phyloP scores from a whole-genome alignment of 2,113 vertebrate genomes.

The Trichomycterus rosablanca region DNA sequence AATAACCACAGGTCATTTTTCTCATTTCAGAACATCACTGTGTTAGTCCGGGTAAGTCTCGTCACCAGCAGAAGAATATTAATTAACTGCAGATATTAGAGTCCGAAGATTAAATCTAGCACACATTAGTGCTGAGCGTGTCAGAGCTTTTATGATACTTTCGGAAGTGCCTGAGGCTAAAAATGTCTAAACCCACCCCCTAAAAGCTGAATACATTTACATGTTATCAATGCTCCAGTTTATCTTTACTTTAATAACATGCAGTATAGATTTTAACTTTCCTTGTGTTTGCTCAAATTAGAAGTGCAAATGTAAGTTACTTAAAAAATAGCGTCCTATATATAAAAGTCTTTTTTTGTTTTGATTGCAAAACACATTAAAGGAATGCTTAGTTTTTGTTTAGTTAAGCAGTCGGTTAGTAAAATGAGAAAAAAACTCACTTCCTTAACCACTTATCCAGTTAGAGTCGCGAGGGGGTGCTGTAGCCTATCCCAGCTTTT shows the following conservation, averaged over 20 bases:
- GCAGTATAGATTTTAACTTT: slow-evolving; percentile 55
- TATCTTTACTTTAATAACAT: slow-evolving; percentile 59
- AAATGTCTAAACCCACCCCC: slow-evolving; percentile 33
- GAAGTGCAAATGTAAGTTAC: slow-evolving; percentile 32
- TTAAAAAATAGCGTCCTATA: slow-evolving; percentile 9
- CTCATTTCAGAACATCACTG: too few species aligned
- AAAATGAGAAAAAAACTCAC: too few species aligned
- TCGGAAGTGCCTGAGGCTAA: slow-evolving; percentile 44
- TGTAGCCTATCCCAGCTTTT: too few species aligned
- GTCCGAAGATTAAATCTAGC: slow-evolving; percentile 42
- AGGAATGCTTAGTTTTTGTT: slow-evolving; percentile 1
- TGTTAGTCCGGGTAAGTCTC: slow-evolving; percentile 19
- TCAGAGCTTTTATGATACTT: slow-evolving; percentile 46
- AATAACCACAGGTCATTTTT: too few species aligned
- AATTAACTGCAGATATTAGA: slow-evolving; percentile 42
- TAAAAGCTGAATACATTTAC: slow-evolving; percentile 51
- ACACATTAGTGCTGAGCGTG: slow-evolving; percentile 41
- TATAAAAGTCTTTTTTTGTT: slow-evolving; percentile 12
- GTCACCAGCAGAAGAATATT: slow-evolving; percentile 40
- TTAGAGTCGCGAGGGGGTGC: too few species aligned
- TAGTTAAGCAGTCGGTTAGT: too few species aligned
- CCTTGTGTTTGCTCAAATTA: slow-evolving; percentile 46
- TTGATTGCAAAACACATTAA: background rate
- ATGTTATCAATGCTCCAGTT: slow-evolving; percentile 55
- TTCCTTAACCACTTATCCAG: too few species aligned